Evolutionary conservation across 2,113 vertebrate species (phyloP).

Genomic region (Daubentonia madagascariensis): DNA sequence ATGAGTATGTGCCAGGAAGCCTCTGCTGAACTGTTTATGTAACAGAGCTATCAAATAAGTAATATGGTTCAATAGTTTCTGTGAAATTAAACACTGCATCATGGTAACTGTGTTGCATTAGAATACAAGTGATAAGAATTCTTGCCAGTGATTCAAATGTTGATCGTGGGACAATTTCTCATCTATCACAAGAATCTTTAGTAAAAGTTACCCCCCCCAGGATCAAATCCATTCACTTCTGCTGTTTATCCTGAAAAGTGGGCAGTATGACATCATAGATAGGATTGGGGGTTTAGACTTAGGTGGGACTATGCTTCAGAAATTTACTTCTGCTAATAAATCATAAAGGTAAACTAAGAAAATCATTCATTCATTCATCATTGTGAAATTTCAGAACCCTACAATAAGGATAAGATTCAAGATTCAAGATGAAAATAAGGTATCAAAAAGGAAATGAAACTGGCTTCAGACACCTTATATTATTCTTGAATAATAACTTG

Average conservation of each 20-base stretch:
- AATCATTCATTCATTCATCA: not conserved
- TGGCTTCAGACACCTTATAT: not conserved
- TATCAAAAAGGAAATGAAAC: not conserved
- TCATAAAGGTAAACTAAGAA: not conserved
- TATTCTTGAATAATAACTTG: not conserved
- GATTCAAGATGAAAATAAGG: not conserved
- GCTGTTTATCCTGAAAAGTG: not conserved
- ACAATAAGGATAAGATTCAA: not conserved
- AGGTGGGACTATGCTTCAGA: not conserved
- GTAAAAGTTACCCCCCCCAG: not conserved
- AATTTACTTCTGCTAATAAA: not conserved
- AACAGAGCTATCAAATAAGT: slow-evolving; percentile 34
- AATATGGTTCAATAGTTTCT: not conserved
- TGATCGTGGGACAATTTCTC: not conserved
- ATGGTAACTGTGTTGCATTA: not conserved
- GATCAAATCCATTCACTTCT: not conserved
- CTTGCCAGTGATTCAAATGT: slow-evolving; percentile 29
- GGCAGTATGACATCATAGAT: not conserved
- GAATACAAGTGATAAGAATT: not conserved
- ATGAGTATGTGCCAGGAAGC: not conserved
- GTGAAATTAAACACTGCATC: slow-evolving; percentile 38
- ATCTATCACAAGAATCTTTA: slow-evolving; percentile 19
- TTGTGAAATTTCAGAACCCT: not conserved
- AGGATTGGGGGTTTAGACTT: not conserved
- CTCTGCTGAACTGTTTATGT: slow-evolving; percentile 13